Evolutionary conservation across 2,113 vertebrate species (phyloP).

Genomic region (Artemisiospiza belli): DNA sequence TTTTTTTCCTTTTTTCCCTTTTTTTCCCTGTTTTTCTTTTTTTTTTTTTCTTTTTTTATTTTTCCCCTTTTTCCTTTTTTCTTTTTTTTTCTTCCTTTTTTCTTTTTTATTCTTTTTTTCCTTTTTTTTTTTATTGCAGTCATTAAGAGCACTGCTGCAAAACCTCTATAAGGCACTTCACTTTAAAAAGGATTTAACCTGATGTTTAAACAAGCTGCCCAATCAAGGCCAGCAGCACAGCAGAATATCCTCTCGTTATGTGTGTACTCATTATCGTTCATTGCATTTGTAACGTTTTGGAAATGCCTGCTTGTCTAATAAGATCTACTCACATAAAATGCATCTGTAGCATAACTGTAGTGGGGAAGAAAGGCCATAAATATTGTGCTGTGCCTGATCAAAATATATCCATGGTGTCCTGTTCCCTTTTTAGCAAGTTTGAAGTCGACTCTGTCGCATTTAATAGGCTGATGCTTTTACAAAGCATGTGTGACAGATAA

Average conservation of each 20-base stretch:
- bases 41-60: background rate
- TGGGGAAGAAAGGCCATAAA: background rate
- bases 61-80: background rate
- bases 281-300: background rate
- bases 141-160: background rate
- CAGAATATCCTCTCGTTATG: background rate
- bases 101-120: background rate
- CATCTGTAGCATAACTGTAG: background rate
- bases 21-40: background rate
- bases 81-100: background rate
- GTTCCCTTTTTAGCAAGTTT: background rate
- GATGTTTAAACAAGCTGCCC: slow-evolving; percentile 38
- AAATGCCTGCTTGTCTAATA: background rate
- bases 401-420: background rate
- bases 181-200: slow-evolving; percentile 36
- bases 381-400: background rate
- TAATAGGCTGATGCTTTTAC: background rate
- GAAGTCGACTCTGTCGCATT: background rate
- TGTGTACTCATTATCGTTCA: background rate
- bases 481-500: background rate
- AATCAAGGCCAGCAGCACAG: background rate
- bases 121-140: background rate
- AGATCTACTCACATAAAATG: background rate
- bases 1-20: background rate
- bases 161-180: background rate